phyloP scores from a whole-genome alignment of 2,888 invertebrate genomes.

The Unio delphinus region DNA sequence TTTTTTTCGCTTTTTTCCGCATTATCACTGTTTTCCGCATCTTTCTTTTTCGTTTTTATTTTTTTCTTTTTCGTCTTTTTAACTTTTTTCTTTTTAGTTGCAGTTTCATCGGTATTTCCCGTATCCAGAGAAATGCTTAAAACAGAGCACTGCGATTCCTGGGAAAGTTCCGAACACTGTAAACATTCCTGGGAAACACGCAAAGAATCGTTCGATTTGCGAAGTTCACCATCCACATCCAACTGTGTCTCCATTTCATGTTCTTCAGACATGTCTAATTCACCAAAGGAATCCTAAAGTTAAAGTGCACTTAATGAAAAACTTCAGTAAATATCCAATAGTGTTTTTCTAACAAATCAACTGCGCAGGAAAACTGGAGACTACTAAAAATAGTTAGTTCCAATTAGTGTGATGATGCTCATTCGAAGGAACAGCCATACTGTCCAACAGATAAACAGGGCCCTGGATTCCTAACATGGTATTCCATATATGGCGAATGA shows the following conservation, averaged over 20 bases:
- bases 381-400: slow-evolving; percentile 22
- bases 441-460: slow-evolving; percentile 22
- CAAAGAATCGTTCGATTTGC: slow-evolving; percentile 1
- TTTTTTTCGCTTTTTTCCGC: slow-evolving; percentile 25
- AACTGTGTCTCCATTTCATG: too few species aligned
- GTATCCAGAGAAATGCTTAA: slow-evolving; percentile 24
- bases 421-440: slow-evolving; percentile 31
- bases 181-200: slow-evolving; percentile 28
- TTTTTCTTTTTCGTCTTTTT: slow-evolving; percentile 49
- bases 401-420: slow-evolving; percentile 29
- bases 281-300: slow-evolving; percentile 9
- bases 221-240: too few species aligned
- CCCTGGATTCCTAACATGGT: slow-evolving; percentile 57
- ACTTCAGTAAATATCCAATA: too few species aligned
- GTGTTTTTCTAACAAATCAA: too few species aligned
- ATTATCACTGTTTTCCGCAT: slow-evolving; percentile 13
- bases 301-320: not conserved
- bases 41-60: slow-evolving; percentile 13
- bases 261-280: too few species aligned
- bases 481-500: slow-evolving; percentile 64
- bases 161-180: slow-evolving; percentile 32
- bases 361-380: too few species aligned
- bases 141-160: slow-evolving; percentile 32
- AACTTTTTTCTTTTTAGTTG: slow-evolving; percentile 37
- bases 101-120: slow-evolving; percentile 15